A percentile compares a stretch with the other conserved stretches of the same genome.
These are phyloP conservation scores for Hycleus phaleratus DNA, from an alignment of 1,140 invertebrate genomes.

Conservation along the genomic window DNA sequence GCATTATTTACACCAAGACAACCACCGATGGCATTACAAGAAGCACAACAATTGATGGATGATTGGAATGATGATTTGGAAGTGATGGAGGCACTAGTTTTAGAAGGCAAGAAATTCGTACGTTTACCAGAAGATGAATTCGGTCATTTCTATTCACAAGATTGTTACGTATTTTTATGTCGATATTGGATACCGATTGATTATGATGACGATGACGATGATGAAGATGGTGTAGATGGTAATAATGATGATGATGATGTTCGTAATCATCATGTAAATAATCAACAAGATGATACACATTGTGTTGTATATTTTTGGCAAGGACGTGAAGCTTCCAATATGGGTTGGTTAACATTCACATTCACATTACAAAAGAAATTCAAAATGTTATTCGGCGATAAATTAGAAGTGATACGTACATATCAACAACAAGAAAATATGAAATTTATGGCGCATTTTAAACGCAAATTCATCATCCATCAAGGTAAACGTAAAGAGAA, in stretches of 20 bases:
- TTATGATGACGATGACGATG: constrained; percentile 57
- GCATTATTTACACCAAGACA: constrained; percentile 94
- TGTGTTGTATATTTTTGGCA: constrained; percentile 99
- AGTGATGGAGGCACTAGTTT: constrained; percentile 95
- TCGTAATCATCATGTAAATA: constrained; percentile 34
- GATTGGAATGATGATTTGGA: constrained; percentile 96
- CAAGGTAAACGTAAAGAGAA: constrained; percentile 74
- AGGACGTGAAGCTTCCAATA: constrained; percentile 92
- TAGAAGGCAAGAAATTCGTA: constrained; percentile 96
- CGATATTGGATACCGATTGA: constrained; percentile 78
- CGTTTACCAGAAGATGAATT: constrained; percentile 90
- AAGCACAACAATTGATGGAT: constrained; percentile 85
- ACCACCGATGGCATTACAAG: constrained; percentile 72
- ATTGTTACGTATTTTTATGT: constrained; percentile 98
- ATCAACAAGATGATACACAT: constrained; percentile 76
- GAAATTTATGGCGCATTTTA: constrained; percentile 98
- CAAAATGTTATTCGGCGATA: constrained; percentile 85
- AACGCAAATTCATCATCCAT: constrained; percentile 89
- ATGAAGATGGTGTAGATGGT: constrained; percentile 41
- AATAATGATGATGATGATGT: constrained; percentile 45
- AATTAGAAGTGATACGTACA: constrained; percentile 94
- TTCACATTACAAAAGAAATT: constrained; percentile 98
- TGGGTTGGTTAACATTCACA: constrained; percentile 99
- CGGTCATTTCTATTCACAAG: constrained; percentile 87
- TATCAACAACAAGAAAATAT: constrained; percentile 98